Evolutionary conservation across 2,113 vertebrate genomes (phyloP).

Genomic region (Pseudopodoces humilis): DNA sequence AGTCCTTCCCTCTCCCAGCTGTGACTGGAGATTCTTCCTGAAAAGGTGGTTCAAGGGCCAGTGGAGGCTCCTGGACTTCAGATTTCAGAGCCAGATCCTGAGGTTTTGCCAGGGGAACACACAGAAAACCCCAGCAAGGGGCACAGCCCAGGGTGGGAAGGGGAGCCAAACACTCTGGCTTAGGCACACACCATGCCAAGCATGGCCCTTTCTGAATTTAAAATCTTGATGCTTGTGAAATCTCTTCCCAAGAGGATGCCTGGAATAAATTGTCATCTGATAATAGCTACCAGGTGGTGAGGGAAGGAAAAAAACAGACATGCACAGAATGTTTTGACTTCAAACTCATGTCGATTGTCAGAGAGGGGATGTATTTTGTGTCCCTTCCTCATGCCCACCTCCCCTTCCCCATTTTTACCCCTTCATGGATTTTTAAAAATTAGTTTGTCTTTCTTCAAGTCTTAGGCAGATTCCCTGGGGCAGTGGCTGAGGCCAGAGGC

Average conservation of each 20-base stretch:
- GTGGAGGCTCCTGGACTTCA: neutral
- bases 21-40: neutral
- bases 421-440: neutral
- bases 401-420: constrained; percentile 16
- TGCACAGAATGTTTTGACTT: constrained; percentile 69
- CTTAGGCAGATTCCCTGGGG: neutral
- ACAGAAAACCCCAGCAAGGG: neutral
- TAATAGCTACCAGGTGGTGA: constrained; percentile 67
- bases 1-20: too few species aligned
- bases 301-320: constrained; percentile 53
- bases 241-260: constrained; percentile 42
- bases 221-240: constrained; percentile 33
- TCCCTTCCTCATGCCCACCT: constrained; percentile 6
- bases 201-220: neutral
- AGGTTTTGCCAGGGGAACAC: neutral
- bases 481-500: neutral
- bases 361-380: constrained; percentile 7
- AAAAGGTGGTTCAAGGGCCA: neutral
- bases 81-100: neutral
- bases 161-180: neutral
- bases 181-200: neutral
- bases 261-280: constrained; percentile 67
- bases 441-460: neutral
- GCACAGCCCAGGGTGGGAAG: neutral
- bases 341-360: constrained; percentile 69